phyloP scores from a whole-genome alignment of 23 tunicate genomes.

The Ascidia mentula region DNA sequence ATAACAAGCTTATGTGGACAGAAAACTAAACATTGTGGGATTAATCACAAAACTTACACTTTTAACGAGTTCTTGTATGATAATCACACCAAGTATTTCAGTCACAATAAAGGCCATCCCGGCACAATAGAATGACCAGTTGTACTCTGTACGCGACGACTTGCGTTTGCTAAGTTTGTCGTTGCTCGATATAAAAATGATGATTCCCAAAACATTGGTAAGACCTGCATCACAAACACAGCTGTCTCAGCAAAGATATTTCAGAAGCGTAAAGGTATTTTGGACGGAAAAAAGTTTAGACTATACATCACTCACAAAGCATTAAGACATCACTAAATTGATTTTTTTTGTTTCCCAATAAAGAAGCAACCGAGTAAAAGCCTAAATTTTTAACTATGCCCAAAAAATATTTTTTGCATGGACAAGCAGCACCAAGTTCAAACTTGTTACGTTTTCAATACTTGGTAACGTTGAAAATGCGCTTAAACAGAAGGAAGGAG shows the following conservation, averaged over 20 bases:
- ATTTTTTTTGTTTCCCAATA: neutral
- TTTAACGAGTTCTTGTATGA: slow-evolving; percentile 27
- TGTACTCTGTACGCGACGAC: slow-evolving; percentile 17
- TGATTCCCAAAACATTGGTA: slow-evolving; percentile 46
- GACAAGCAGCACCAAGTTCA: no score
- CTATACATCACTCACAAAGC: no score
- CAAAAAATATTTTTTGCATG: no score
- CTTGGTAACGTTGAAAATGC: no score
- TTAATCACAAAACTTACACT: no score
- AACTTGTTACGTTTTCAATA: no score
- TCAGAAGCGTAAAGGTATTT: neutral
- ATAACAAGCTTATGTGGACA: no score
- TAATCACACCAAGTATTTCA: slow-evolving; percentile 54
- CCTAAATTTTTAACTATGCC: neutral
- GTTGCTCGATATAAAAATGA: slow-evolving; percentile 59
- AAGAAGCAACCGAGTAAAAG: neutral
- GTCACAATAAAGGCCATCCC: slow-evolving; percentile 46
- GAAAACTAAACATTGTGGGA: no score
- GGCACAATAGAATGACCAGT: slow-evolving; percentile 68
- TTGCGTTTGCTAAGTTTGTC: slow-evolving; percentile 24
- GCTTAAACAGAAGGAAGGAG: no score
- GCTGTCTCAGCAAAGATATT: neutral
- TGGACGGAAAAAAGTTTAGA: no score
- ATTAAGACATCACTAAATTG: neutral
- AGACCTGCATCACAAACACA: slow-evolving; percentile 34